Evolutionary conservation across 2,888 invertebrate genomes (phyloP).

Genomic region (Andrena haemorrhoa): DNA sequence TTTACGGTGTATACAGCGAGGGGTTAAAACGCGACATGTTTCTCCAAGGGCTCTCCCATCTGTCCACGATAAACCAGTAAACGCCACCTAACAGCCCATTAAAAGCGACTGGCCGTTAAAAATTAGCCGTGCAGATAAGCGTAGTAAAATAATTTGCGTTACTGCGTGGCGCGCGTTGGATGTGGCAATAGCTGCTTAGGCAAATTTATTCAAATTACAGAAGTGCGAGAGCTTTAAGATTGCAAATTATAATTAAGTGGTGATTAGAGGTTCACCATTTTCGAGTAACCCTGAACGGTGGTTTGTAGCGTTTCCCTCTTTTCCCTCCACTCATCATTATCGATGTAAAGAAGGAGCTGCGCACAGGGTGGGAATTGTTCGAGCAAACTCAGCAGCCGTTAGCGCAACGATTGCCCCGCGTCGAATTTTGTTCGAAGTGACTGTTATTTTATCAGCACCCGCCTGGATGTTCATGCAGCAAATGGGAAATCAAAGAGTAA

Average conservation of each 20-base stretch:
- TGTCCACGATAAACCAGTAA: constrained; percentile 47
- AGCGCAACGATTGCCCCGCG: constrained; percentile 24
- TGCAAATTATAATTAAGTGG: constrained; percentile 63
- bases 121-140: constrained; percentile 62
- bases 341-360: constrained; percentile 54
- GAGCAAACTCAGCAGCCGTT: constrained; percentile 39
- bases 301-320: constrained; percentile 24
- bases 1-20: background rate
- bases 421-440: constrained; percentile 25
- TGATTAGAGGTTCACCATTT: constrained; percentile 52
- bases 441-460: constrained; percentile 19
- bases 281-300: constrained; percentile 56
- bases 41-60: background rate
- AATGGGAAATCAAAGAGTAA: constrained; percentile 27
- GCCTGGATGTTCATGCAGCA: constrained; percentile 4
- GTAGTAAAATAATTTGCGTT: constrained; percentile 60
- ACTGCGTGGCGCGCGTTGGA: constrained; percentile 11
- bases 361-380: constrained; percentile 41
- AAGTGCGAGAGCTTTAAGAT: constrained; percentile 61
- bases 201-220: constrained; percentile 68
- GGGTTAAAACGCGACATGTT: background rate
- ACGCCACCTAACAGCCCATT: constrained; percentile 49
- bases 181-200: constrained; percentile 53
- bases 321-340: constrained; percentile 21
- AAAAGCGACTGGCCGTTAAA: constrained; percentile 54